These are phyloP conservation scores for Bombus difficillimus DNA, from an alignment of 1,140 invertebrate genomes.

Conservation along the genomic window DNA sequence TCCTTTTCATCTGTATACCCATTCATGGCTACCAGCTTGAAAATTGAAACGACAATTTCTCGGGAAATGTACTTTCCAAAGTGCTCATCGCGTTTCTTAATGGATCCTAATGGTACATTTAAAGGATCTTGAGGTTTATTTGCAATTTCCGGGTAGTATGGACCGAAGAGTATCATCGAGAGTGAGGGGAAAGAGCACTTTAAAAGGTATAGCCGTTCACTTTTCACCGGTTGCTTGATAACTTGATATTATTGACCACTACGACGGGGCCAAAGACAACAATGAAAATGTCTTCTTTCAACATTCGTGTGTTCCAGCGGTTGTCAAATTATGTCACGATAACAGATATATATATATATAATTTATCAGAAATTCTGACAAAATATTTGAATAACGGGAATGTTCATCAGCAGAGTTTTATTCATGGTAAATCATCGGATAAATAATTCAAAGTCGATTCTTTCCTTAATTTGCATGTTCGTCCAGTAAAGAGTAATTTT, in stretches of 20 bases:
- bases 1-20: background rate
- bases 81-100: slow-evolving; percentile 17
- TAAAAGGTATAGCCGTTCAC: background rate
- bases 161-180: background rate
- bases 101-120: slow-evolving; percentile 31
- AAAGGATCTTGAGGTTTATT: background rate
- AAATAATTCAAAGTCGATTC: too few relatives aligned
- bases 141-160: background rate
- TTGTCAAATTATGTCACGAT: background rate
- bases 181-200: background rate
- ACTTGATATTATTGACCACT: slow-evolving; percentile 33
- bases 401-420: too few relatives aligned
- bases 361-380: too few relatives aligned
- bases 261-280: background rate
- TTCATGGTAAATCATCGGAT: too few relatives aligned
- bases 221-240: background rate
- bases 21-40: background rate
- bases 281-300: slow-evolving; percentile 20
- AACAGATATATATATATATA: too few relatives aligned
- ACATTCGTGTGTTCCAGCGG: slow-evolving; percentile 5
- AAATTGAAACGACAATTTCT: slow-evolving; percentile 7
- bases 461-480: too few relatives aligned
- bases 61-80: background rate
- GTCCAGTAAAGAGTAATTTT: too few relatives aligned
- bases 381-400: too few relatives aligned